These are phyloP conservation scores for Neosalanx taihuensis DNA, from an alignment of 2,797 vertebrate genomes.

Conservation along the genomic window DNA sequence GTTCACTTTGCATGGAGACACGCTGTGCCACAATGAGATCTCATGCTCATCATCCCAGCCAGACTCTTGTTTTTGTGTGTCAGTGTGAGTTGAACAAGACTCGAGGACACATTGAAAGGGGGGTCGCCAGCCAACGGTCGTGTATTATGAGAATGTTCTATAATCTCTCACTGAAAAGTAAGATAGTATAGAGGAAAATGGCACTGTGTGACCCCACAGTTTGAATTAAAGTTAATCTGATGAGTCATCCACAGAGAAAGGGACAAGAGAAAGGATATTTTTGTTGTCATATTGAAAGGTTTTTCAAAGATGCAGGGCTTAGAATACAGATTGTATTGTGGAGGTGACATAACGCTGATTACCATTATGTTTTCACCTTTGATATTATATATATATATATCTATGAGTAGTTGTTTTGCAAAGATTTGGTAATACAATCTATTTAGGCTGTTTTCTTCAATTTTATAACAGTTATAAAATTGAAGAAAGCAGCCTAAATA, in stretches of 20 bases:
- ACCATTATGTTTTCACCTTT: too few relatives aligned
- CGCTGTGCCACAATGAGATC: conserved; percentile 18
- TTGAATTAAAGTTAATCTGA: conserved; percentile 48
- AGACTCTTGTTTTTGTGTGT: not conserved
- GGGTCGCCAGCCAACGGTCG: conserved; percentile 16
- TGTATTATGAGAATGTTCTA: conserved; percentile 41
- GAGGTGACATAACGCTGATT: too few relatives aligned
- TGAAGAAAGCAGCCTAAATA: too few relatives aligned
- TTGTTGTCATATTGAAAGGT: conserved; percentile 22
- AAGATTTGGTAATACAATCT: too few relatives aligned
- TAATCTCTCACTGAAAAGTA: conserved; percentile 39
- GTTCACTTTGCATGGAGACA: conserved; percentile 45
- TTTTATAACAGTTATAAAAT: too few relatives aligned
- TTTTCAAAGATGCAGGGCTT: conserved; percentile 20
- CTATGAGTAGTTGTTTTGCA: too few relatives aligned
- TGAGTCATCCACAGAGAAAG: conserved; percentile 52
- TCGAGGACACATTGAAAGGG: conserved; percentile 19
- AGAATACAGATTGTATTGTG: not conserved
- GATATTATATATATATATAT: too few relatives aligned
- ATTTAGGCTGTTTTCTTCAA: too few relatives aligned
- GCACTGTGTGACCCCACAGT: conserved; percentile 33
- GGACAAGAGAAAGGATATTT: conserved; percentile 24
- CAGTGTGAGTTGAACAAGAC: conserved; percentile 21
- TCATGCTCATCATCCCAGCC: conserved; percentile 40
- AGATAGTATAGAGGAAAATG: conserved; percentile 35